These are phyloP conservation scores for Dipodomys stephensi DNA, from an alignment of 2,113 vertebrate species.

Conservation along the genomic window DNA sequence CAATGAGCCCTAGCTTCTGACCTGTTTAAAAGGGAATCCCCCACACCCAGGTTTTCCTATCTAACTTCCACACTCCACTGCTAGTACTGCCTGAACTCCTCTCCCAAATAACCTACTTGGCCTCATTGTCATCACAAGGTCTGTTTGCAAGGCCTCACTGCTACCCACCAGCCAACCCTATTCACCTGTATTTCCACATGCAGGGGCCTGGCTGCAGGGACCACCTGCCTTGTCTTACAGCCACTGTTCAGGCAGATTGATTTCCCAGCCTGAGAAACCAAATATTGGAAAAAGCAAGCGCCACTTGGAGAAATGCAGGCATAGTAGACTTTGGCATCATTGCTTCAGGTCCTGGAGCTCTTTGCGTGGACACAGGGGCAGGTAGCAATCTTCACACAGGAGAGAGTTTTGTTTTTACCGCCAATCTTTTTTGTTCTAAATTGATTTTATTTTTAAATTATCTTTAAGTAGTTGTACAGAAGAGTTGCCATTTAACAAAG, in stretches of 20 bases:
- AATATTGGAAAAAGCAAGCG: not conserved
- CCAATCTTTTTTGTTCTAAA: too few relatives aligned
- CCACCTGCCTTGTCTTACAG: rapidly evolving
- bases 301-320: not conserved
- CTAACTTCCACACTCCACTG: not conserved
- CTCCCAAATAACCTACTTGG: not conserved
- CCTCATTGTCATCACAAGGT: not conserved
- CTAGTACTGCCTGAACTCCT: not conserved
- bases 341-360: not conserved
- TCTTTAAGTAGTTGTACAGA: too few relatives aligned
- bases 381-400: too few relatives aligned
- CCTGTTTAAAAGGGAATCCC: not conserved
- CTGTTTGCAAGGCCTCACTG: too few relatives aligned
- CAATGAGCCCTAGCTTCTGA: not conserved
- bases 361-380: not conserved
- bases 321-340: not conserved
- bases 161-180: not conserved
- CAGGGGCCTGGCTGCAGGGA: too few relatives aligned
- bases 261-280: not conserved
- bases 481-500: too few relatives aligned
- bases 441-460: too few relatives aligned
- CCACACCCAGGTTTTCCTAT: too few relatives aligned
- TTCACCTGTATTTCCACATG: not conserved
- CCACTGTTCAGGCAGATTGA: not conserved
- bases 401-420: not conserved